Conservation (phyloP, 2,888 invertebrate genomes). For the Thereva unica region DNA sequence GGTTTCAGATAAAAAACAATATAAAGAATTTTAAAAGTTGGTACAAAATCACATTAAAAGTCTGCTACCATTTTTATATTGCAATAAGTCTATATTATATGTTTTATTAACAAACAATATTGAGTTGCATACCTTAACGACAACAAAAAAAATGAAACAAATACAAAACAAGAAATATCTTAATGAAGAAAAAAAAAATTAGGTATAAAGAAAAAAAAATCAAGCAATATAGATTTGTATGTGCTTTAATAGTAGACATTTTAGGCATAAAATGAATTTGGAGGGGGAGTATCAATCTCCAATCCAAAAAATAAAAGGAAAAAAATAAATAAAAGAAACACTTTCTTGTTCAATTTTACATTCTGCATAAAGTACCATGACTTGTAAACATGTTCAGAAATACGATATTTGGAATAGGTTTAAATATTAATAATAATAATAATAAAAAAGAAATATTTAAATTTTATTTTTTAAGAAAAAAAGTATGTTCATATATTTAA, state of each 20-base stretch:
- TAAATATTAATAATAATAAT: slow-evolving; percentile 10
- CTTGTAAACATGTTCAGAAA: neutral
- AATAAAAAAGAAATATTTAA: neutral
- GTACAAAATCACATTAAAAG: no score
- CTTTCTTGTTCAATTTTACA: slow-evolving; percentile 20
- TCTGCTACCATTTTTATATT: no score
- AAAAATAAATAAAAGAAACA: no score
- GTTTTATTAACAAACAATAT: neutral
- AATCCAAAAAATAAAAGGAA: neutral
- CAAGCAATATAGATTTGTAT: slow-evolving; percentile 33
- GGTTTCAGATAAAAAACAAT: no score
- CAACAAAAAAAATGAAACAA: neutral
- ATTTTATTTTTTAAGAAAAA: no score
- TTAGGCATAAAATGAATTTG: slow-evolving; percentile 11
- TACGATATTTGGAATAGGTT: slow-evolving; percentile 11
- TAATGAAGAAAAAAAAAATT: slow-evolving; percentile 16
- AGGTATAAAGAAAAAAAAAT: slow-evolving; percentile 21
- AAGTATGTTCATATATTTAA: no score
- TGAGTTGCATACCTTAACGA: neutral
- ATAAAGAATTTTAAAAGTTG: no score
- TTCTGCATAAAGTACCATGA: slow-evolving; percentile 2
- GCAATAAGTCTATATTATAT: neutral
- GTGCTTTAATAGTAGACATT: slow-evolving; percentile 26
- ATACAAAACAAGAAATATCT: slow-evolving; percentile 1
- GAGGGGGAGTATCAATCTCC: slow-evolving; percentile 11